Evolutionary conservation across 2,888 invertebrate genomes (phyloP).

Genomic region (Eurytoma californica): DNA sequence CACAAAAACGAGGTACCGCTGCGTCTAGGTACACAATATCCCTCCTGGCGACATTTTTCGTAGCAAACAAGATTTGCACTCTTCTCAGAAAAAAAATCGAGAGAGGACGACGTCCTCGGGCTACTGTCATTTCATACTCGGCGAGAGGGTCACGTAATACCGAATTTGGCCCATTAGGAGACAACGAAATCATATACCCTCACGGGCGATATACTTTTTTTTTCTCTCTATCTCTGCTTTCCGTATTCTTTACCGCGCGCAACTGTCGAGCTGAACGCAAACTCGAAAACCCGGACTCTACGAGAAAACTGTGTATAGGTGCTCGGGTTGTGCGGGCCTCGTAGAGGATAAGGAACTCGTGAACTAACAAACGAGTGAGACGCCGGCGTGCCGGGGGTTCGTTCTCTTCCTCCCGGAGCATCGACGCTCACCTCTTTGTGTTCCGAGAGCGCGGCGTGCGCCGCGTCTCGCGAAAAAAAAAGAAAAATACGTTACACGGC

Average conservation of each 20-base stretch:
- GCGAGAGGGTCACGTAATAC: slow-evolving; percentile 8
- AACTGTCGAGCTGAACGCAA: background rate
- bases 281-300: slow-evolving; percentile 42
- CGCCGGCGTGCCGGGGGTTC: slow-evolving; percentile 9
- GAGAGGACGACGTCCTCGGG: background rate
- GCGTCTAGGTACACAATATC: background rate
- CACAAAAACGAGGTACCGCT: background rate
- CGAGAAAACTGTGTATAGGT: slow-evolving; percentile 29
- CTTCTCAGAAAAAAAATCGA: slow-evolving; percentile 1
- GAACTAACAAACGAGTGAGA: slow-evolving; percentile 25
- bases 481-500: slow-evolving; percentile 45
- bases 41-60: slow-evolving; percentile 22
- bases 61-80: slow-evolving; percentile 24
- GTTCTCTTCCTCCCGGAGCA: background rate
- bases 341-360: background rate
- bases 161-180: slow-evolving; percentile 20
- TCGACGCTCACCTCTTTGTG: slow-evolving; percentile 17
- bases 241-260: background rate
- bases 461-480: slow-evolving; percentile 10
- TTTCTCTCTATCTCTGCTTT: background rate
- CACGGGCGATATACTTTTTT: background rate
- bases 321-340: background rate
- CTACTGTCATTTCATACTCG: slow-evolving; percentile 24
- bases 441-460: background rate
- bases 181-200: slow-evolving; percentile 24